These are phyloP conservation scores for Eupsilia transversa DNA, from an alignment of 2,888 invertebrate genomes.

Conservation along the genomic window DNA sequence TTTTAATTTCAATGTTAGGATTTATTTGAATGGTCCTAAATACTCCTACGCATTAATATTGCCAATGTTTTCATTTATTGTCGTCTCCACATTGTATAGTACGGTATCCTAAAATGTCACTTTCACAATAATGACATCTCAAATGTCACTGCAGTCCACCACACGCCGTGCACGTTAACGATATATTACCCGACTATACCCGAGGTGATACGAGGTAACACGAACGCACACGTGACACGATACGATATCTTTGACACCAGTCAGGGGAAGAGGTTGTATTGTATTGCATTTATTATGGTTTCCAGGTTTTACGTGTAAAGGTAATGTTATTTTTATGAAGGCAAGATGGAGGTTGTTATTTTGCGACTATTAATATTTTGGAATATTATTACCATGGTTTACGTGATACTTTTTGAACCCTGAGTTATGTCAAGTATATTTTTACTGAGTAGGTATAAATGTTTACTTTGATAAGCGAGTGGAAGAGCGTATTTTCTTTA, in stretches of 20 bases:
- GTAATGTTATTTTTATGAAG: not conserved
- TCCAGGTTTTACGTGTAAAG: not conserved
- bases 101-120: too few species aligned
- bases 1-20: too few species aligned
- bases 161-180: slow-evolving; percentile 32
- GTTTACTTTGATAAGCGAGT: not conserved
- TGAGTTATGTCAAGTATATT: not conserved
- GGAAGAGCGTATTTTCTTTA: not conserved
- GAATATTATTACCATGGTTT: not conserved
- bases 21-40: too few species aligned
- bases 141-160: slow-evolving; percentile 1
- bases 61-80: too few species aligned
- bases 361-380: not conserved
- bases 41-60: too few species aligned
- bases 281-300: not conserved
- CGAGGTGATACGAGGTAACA: slow-evolving; percentile 14
- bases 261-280: not conserved
- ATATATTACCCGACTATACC: slow-evolving; percentile 3
- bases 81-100: too few species aligned
- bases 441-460: not conserved
- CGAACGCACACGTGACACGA: slow-evolving; percentile 3
- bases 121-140: slow-evolving; percentile 15
- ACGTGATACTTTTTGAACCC: not conserved
- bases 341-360: not conserved
- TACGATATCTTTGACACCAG: slow-evolving; percentile 17